Percentiles rank a stretch among this genome's conserved stretches.
Evolutionary conservation across 2,797 vertebrate genomes (phyloP).

Genomic region (Centroberyx gerrardi): DNA sequence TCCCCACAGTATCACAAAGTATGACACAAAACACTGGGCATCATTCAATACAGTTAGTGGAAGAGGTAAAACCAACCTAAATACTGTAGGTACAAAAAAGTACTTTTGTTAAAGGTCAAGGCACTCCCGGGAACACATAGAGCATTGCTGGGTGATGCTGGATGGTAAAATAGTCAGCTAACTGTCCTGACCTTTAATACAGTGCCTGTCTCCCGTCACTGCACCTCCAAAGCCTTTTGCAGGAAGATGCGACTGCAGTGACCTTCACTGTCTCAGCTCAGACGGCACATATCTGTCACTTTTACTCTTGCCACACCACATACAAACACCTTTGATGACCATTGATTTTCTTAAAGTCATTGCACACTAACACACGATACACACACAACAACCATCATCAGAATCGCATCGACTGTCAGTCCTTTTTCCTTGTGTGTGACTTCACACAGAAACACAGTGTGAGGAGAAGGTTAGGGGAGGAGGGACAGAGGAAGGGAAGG

Average conservation of each 20-base stretch:
- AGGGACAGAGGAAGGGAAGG: background rate
- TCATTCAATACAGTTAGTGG: conserved; percentile 24
- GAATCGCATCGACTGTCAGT: conserved; percentile 19
- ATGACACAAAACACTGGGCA: conserved; percentile 10
- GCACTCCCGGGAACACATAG: conserved; percentile 25
- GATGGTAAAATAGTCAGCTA: conserved; percentile 51
- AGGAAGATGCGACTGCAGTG: conserved; percentile 24
- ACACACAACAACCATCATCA: conserved; percentile 43
- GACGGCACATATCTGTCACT: conserved; percentile 46
- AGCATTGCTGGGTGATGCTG: conserved; percentile 44
- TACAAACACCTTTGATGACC: conserved; percentile 53
- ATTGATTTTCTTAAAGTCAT: conserved; percentile 67
- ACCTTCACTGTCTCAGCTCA: conserved; percentile 61
- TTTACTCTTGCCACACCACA: conserved; percentile 17
- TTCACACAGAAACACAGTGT: too few species aligned
- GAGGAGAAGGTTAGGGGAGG: background rate
- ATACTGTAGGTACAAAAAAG: background rate
- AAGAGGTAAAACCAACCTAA: conserved; percentile 3
- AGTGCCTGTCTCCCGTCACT: conserved; percentile 21
- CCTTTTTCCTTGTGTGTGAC: conserved; percentile 1
- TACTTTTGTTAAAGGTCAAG: conserved; percentile 55
- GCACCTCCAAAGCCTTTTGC: conserved; percentile 24
- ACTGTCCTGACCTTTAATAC: conserved; percentile 64
- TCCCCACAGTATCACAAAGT: background rate
- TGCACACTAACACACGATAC: conserved; percentile 16